Conservation (phyloP, 1,140 invertebrate genomes). For the Zaprionus ghesquierei region DNA sequence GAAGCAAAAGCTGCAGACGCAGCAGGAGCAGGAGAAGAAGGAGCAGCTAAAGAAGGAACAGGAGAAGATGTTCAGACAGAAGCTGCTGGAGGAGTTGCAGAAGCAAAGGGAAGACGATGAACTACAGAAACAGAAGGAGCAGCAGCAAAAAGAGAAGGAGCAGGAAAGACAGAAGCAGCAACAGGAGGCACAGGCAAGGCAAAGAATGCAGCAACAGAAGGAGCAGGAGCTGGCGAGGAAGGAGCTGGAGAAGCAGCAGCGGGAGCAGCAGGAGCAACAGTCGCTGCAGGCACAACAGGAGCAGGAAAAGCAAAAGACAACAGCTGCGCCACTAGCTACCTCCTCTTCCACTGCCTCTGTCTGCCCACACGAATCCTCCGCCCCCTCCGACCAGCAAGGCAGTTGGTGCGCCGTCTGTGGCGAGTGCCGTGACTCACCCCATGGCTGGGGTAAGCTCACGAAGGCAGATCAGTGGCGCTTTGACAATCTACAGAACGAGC, state of each 20-base stretch:
- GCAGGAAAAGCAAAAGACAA: background rate
- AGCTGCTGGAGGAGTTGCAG: constrained; percentile 13
- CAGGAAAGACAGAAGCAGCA: constrained; percentile 13
- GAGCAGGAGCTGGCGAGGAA: background rate
- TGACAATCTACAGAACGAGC: constrained; percentile 61
- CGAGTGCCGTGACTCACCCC: constrained; percentile 57
- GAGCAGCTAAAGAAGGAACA: background rate
- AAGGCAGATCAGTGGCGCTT: constrained; percentile 74
- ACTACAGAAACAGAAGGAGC: background rate
- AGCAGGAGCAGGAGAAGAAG: background rate
- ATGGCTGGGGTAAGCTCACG: constrained; percentile 62
- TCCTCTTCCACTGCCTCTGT: background rate
- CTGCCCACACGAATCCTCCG: constrained; percentile 10
- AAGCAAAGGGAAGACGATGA: constrained; percentile 1
- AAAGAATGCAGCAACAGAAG: background rate
- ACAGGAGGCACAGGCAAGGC: background rate
- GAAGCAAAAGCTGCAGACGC: background rate
- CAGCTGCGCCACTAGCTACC: background rate
- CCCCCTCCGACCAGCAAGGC: background rate
- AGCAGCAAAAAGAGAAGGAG: too few relatives aligned
- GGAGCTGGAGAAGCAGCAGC: background rate
- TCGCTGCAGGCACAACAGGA: background rate
- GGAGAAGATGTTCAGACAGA: too few relatives aligned
- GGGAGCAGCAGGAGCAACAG: background rate
- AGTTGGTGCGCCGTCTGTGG: constrained; percentile 56